Conservation (phyloP, 2,797 vertebrate genomes). For the Acanthiza pusilla region DNA sequence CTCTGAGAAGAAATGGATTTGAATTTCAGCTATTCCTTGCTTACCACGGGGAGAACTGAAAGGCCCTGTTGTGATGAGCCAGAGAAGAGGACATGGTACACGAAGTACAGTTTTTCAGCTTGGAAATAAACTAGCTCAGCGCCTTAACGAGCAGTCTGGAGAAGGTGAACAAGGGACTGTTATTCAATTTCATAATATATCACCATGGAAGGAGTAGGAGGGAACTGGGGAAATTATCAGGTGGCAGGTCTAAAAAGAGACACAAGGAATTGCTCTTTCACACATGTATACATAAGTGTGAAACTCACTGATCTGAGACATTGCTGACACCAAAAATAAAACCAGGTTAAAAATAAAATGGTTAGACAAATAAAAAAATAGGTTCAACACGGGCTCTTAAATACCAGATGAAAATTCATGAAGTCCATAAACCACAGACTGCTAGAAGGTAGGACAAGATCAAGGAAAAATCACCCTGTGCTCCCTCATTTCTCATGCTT, state of each 20-base stretch:
- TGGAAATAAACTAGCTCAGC: not conserved
- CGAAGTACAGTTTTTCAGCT: not conserved
- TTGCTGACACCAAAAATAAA: constrained; percentile 23
- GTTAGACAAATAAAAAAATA: constrained; percentile 39
- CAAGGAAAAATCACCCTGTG: not conserved
- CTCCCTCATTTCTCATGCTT: not conserved
- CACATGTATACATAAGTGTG: constrained; percentile 30
- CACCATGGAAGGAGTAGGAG: not conserved
- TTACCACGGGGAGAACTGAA: not conserved
- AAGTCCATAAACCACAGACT: not conserved
- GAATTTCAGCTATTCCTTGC: not conserved
- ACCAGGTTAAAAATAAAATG: constrained; percentile 24
- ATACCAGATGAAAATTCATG: not conserved
- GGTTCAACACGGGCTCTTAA: not conserved
- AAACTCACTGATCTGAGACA: constrained; percentile 31
- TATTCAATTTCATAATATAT: not conserved
- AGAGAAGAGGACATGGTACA: not conserved
- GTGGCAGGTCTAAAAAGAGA: constrained; percentile 23
- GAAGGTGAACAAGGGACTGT: not conserved
- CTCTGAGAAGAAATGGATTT: not conserved
- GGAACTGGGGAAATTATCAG: not conserved
- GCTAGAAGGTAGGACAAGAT: not conserved
- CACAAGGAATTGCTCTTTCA: constrained; percentile 34
- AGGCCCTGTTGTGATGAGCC: not conserved
- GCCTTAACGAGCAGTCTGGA: not conserved